Evolutionary conservation across 2,797 vertebrate species (phyloP).

Genomic region (Catamblyrhynchus diadema): DNA sequence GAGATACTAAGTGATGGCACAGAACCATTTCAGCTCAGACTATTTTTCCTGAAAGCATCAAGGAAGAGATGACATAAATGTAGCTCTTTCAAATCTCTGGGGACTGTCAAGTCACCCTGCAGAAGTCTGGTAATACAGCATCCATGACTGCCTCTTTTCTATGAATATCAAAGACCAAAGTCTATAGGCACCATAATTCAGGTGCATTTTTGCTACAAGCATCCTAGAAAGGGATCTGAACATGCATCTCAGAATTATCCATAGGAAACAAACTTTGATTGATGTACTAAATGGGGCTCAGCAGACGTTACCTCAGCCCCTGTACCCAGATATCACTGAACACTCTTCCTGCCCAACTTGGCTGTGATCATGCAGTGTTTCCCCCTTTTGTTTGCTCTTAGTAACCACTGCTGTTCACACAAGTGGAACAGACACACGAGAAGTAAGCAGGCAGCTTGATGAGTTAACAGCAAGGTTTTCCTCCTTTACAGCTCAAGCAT

Average conservation of each 20-base stretch:
- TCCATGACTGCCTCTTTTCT: neutral
- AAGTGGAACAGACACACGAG: neutral
- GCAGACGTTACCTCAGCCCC: neutral
- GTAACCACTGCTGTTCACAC: neutral
- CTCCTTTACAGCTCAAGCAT: neutral
- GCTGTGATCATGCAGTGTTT: neutral
- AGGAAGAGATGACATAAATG: neutral
- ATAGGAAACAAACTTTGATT: neutral
- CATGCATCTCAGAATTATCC: neutral
- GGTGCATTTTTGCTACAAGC: neutral
- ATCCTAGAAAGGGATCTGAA: neutral
- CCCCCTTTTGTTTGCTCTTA: neutral
- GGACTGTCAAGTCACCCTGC: neutral
- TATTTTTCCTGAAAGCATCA: neutral
- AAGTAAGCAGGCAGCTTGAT: neutral
- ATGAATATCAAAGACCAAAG: neutral
- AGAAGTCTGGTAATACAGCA: neutral
- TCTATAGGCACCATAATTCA: neutral
- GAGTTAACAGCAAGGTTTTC: neutral
- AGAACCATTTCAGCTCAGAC: neutral
- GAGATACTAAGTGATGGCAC: neutral
- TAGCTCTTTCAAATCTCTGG: neutral
- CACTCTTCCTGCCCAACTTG: slow-evolving; percentile 1
- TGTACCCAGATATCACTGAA: neutral
- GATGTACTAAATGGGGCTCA: neutral